phyloP scores from a whole-genome alignment of 2,113 vertebrate species.

The Mustela lutreola region DNA sequence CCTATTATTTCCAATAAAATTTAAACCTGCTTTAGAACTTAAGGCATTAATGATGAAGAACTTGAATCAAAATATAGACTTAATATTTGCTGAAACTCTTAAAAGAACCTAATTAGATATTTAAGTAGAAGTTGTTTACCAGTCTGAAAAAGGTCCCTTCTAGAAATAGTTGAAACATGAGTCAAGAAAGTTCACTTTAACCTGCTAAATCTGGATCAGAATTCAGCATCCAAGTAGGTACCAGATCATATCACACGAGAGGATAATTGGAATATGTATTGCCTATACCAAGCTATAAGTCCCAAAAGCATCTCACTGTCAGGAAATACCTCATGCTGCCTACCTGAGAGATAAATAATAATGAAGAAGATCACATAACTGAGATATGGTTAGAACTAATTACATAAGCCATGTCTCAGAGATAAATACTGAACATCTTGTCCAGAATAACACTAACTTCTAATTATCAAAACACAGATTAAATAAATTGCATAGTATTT shows the following conservation, averaged over 20 bases:
- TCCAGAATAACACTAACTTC: conserved; percentile 17
- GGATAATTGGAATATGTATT: not conserved
- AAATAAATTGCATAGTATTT: not conserved
- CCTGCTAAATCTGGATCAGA: not conserved
- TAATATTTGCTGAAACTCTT: not conserved
- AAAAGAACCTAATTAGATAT: not conserved
- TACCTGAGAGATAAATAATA: not conserved
- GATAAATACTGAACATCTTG: not conserved
- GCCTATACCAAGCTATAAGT: not conserved
- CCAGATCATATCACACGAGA: not conserved
- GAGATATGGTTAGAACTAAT: conserved; percentile 1
- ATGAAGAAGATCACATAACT: not conserved
- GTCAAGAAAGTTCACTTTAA: conserved; percentile 2
- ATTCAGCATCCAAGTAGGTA: not conserved
- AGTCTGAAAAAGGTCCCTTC: not conserved
- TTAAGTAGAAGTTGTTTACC: conserved; percentile 11
- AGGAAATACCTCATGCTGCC: not conserved
- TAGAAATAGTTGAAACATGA: not conserved
- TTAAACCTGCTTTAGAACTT: conserved; percentile 28
- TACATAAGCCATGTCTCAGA: conserved; percentile 19
- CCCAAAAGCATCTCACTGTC: not conserved
- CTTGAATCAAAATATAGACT: not conserved
- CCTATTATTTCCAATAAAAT: not conserved
- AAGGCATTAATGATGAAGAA: not conserved
- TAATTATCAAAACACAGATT: not conserved